These are phyloP conservation scores for Pogonus chalceus DNA, from an alignment of 1,140 invertebrate genomes.

Conservation along the genomic window DNA sequence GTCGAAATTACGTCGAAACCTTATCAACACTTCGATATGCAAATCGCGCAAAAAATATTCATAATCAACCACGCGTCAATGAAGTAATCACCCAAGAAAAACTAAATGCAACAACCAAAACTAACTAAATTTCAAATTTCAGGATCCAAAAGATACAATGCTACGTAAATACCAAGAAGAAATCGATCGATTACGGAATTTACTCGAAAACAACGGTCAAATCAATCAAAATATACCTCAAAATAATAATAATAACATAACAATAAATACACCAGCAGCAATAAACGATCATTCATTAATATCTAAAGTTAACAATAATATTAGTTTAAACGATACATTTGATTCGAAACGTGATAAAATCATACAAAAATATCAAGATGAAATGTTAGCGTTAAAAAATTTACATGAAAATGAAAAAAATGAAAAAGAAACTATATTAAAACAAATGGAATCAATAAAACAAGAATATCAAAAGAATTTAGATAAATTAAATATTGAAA, in stretches of 20 bases:
- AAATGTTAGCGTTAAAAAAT: conserved; percentile 37
- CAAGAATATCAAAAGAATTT: conserved; percentile 35
- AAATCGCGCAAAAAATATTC: conserved; percentile 86
- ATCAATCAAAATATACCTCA: conserved; percentile 17
- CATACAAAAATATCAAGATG: conserved; percentile 35
- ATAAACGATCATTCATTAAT: too few species aligned
- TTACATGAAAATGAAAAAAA: conserved; percentile 37
- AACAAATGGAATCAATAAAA: conserved; percentile 37
- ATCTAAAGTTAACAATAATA: conserved; percentile 16
- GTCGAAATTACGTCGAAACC: conserved; percentile 85
- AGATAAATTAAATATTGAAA: conserved; percentile 27
- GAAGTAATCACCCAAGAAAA: conserved; percentile 42
- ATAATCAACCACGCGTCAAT: conserved; percentile 86
- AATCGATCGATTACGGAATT: conserved; percentile 60
- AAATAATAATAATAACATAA: conserved; percentile 7
- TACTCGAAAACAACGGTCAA: conserved; percentile 43
- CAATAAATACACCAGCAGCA: conserved; percentile 11
- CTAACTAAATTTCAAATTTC: too few species aligned
- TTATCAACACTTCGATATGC: conserved; percentile 80
- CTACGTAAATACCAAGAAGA: conserved; percentile 82
- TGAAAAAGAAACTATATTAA: conserved; percentile 37
- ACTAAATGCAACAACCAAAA: not conserved
- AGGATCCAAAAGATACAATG: conserved; percentile 82
- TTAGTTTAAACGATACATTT: conserved; percentile 11
- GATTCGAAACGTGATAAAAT: conserved; percentile 31